Percentiles rank a stretch among this genome's conserved stretches.
Evolutionary conservation across 2,797 vertebrate species (phyloP).

Genomic region (Neosalanx taihuensis): DNA sequence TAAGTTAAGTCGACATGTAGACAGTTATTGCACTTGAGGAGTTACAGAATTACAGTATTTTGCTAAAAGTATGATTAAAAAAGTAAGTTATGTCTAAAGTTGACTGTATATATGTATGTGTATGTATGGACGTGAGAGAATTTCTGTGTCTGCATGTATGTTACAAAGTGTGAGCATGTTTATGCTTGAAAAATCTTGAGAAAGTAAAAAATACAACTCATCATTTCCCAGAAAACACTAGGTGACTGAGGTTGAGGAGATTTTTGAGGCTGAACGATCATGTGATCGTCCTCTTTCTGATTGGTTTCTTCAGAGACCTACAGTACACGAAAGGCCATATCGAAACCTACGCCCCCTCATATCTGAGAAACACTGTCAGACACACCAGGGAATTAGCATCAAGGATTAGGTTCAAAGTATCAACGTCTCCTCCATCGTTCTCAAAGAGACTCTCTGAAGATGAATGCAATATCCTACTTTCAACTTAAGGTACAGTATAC

Average conservation of each 20-base stretch:
- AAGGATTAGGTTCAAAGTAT: conserved; percentile 23
- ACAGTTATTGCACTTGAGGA: no score
- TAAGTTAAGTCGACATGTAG: no score
- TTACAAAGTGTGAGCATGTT: background rate
- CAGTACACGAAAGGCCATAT: background rate
- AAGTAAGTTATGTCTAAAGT: no score
- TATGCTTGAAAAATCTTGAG: background rate
- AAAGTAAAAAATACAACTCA: no score
- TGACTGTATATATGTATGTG: background rate
- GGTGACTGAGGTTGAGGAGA: background rate
- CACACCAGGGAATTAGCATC: conserved; percentile 15
- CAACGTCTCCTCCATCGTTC: background rate
- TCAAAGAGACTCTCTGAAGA: conserved; percentile 40
- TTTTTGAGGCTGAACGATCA: conserved; percentile 10
- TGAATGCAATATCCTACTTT: no score
- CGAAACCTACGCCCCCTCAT: conserved; percentile 28
- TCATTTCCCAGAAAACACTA: no score
- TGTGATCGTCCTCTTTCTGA: conserved; percentile 27
- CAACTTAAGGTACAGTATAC: no score
- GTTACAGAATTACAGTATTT: no score
- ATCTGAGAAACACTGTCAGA: conserved; percentile 28
- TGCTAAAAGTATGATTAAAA: no score
- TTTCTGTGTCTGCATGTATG: background rate
- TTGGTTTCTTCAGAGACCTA: conserved; percentile 17
- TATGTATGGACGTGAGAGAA: background rate